A percentile compares a stretch with the other conserved stretches of the same genome.
Conservation (phyloP, 2,113 vertebrate genomes). For the Sorex araneus region DNA sequence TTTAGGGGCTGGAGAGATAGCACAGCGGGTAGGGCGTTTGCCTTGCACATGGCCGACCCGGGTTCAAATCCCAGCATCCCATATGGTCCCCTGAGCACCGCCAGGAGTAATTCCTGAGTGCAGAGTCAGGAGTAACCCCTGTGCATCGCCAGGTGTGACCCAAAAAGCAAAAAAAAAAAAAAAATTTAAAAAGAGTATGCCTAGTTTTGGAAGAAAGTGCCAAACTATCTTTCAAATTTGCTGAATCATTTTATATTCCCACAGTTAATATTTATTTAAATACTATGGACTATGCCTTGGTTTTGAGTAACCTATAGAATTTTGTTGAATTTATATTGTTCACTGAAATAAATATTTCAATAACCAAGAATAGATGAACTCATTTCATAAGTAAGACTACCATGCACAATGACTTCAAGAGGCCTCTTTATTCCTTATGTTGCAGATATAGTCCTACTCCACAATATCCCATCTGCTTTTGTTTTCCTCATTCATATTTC, state of each 20-base stretch:
- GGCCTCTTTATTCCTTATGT: not conserved
- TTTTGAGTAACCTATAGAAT: not conserved
- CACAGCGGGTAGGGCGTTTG: too few relatives aligned
- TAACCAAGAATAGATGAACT: not conserved
- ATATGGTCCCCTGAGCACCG: too few relatives aligned
- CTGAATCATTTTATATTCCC: not conserved
- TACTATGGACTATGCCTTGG: not conserved
- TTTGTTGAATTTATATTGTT: constrained; percentile 14
- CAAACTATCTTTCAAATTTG: not conserved
- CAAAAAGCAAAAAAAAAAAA: too few relatives aligned
- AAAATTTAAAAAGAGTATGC: too few relatives aligned
- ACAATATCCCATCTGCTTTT: not conserved
- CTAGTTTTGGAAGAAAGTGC: constrained; percentile 32
- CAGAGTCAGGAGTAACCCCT: too few relatives aligned
- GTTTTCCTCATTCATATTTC: not conserved
- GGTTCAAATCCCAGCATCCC: too few relatives aligned
- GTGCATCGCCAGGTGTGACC: too few relatives aligned
- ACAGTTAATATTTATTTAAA: constrained; percentile 49
- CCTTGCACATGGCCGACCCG: too few relatives aligned
- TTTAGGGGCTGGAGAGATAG: too few relatives aligned
- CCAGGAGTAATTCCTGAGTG: too few relatives aligned
- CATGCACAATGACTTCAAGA: not conserved
- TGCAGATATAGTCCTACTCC: constrained; percentile 4
- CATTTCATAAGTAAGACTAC: constrained; percentile 2
- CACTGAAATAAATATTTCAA: constrained; percentile 29